These are phyloP conservation scores for Papilio helenus DNA, from an alignment of 1,140 invertebrate species.

Conservation along the genomic window DNA sequence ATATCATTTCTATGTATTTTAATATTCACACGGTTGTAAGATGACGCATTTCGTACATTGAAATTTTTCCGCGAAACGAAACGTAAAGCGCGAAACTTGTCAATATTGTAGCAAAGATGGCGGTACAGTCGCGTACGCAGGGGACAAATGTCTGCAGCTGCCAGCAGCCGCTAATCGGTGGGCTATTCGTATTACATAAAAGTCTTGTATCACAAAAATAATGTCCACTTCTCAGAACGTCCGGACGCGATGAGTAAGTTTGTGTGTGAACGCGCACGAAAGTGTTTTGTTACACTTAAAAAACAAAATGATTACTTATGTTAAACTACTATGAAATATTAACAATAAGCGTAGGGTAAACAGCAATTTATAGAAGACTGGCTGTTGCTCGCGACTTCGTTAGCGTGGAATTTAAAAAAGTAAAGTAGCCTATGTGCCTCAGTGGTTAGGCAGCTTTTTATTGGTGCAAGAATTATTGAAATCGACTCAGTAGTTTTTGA, in stretches of 20 bases:
- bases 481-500: too few relatives aligned
- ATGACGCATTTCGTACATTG: not conserved
- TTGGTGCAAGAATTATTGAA: too few relatives aligned
- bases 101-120: conserved; percentile 32
- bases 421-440: too few relatives aligned
- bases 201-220: conserved; percentile 48
- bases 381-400: too few relatives aligned
- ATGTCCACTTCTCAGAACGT: conserved; percentile 39
- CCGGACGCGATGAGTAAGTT: conserved; percentile 45
- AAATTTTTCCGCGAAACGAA: conserved; percentile 18
- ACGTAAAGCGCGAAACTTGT: conserved; percentile 26
- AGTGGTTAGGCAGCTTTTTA: too few relatives aligned
- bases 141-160: conserved; percentile 39
- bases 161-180: conserved; percentile 44
- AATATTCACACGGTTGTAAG: not conserved
- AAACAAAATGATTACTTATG: too few relatives aligned
- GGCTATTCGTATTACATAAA: conserved; percentile 56
- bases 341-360: too few relatives aligned
- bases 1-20: not conserved
- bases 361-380: too few relatives aligned
- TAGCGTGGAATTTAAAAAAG: too few relatives aligned
- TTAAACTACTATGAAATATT: too few relatives aligned
- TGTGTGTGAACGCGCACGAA: conserved; percentile 34
- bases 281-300: conserved; percentile 25
- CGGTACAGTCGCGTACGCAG: conserved; percentile 11